Conservation (phyloP, 2,888 invertebrate genomes). For the Anorthoa munda region DNA sequence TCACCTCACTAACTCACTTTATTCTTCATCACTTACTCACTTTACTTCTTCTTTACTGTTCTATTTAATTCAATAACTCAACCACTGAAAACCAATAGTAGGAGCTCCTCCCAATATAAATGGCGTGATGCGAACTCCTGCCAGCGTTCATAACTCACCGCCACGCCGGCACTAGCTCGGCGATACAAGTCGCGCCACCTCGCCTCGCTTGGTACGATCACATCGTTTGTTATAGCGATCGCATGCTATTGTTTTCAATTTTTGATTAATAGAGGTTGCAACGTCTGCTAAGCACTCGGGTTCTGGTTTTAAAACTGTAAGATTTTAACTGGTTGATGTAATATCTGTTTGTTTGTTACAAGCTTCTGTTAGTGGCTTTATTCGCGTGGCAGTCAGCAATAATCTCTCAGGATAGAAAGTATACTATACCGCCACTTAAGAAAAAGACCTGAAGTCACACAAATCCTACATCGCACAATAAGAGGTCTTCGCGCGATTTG, state of each 20-base stretch:
- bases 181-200: constrained; percentile 54
- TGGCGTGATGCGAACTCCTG: constrained; percentile 46
- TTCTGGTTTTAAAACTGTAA: not conserved
- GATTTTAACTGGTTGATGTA: not conserved
- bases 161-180: constrained; percentile 35
- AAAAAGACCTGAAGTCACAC: no score
- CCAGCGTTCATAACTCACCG: constrained; percentile 56
- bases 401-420: no score
- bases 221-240: constrained; percentile 40
- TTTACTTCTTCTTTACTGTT: no score
- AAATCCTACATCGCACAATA: no score
- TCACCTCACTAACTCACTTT: no score
- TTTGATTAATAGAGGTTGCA: constrained; percentile 41
- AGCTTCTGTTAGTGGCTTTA: no score
- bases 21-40: no score
- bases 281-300: not conserved
- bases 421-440: no score
- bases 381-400: no score
- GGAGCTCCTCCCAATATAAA: constrained; percentile 41
- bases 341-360: not conserved
- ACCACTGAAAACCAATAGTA: constrained; percentile 28
- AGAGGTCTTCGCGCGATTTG: no score
- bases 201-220: constrained; percentile 38
- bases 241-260: constrained; percentile 43
- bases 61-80: not conserved